Base-by-base conservation (phyloP, 2,113 vertebrate genomes). In the Tiliqua scincoides region DNA sequence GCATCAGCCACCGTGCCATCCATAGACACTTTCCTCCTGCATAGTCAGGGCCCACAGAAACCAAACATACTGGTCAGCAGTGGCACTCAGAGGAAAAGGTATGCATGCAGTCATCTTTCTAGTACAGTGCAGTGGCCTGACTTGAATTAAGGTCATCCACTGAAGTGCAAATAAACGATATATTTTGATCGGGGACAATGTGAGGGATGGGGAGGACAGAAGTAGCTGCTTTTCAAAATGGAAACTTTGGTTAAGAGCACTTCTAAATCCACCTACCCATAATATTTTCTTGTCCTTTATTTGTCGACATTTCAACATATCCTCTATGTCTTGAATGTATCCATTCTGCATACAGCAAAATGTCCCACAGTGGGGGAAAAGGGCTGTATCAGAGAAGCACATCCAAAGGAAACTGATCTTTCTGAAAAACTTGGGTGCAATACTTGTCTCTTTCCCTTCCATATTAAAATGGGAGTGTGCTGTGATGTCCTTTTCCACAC, bases 41-140 rank as follows among this genome's bases (percentile, higher is more conserved):
- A 93, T 96, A 96, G 95, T 90, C 96, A 96, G 95, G 95, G 96
- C 87, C 93, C 96, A 96, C 96, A 96, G 95, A 95, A 94, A 89
- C 94, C 97, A 96, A 96, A 92, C 95, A 94, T 95, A 91, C 94
- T 95, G 95, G 93, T 93, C 95, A 94, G 95, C 95, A 96, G 95
- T 97, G 96, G 96, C 96, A 96, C 95, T 94, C 96, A 96, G 93
- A 97, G 95, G 95, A 97, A 95, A 96, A 97, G 96, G 96, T 96
- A 96, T 95, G 95, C 96, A 95, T 96, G 95, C 95, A 95, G 94
- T 86, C 84, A 93, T 96, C 93, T 95, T 96, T 96, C 94, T 90
- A 95, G 96, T 93, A 89, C 92, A 95, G 93, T 95, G 93, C 95
- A 95, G 93, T 94, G 94, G 90, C 91, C 94, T 95, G 95, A 94